Base-by-base conservation (phyloP, 2,113 vertebrate genomes). In the Oxyruncus cristatus region DNA sequence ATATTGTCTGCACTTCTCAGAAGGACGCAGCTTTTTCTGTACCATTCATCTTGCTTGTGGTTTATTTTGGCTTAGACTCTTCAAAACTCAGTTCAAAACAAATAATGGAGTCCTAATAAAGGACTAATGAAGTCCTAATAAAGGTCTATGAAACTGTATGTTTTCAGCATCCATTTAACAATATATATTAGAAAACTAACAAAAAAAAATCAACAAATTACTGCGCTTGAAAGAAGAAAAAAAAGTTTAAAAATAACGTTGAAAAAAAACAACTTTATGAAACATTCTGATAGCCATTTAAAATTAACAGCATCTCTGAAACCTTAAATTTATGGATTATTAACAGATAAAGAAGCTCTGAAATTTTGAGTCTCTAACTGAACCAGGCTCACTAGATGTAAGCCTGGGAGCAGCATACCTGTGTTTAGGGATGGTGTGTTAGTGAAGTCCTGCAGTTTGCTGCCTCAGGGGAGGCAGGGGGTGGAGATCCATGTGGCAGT, bases 181-280 rank as follows among this genome's bases (percentile, higher is more conserved):
- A 23, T 4, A 46, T 1, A 0, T 3, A 20, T 32, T 8, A 37
- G 8, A 46, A 18, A 8, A 46, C 4, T 33, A 49, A 75, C 32
- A 44, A 37, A 56, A n/a, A n/a, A 8, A 87, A 32, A 10, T 35
- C 13, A 7, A 14, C 33, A 41, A 26, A 27, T 18, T 27, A 6
- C 5, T 76, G 5, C 50, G 16, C 14, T 80, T 71, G 32, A 21
- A 49, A 62, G 46, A 9, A 67, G 5, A 18, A 37, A 58, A 59
- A 42, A 65, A 49, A 21, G 9, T 20, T 24, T 14, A 14, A 14
- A 59, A 59, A 28, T 14, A 58, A 6, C 8, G 9, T 21, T 53
- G 20, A 50, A 39, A 50, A 56, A 0, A 62, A 6, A 7, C 18
- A 53, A 4, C 3, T 35, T 8, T 65, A 8, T 52, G 30, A 19